Conservation (phyloP, 2,113 vertebrate genomes). For the Sinosuthora webbiana region DNA sequence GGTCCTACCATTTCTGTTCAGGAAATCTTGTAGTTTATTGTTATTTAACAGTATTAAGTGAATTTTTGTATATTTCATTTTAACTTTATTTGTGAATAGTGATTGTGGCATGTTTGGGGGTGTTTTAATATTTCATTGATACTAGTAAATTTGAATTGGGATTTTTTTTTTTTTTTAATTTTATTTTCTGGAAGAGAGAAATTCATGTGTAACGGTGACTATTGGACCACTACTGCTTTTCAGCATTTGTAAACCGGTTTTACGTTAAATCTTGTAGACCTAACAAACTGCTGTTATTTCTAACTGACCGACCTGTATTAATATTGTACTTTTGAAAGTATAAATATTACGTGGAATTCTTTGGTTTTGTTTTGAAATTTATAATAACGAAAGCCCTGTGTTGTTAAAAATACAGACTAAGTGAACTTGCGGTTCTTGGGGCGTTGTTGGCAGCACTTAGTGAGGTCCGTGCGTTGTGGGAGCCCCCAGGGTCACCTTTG, state of each 20-base stretch:
- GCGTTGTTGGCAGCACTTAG: neutral
- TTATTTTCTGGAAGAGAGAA: constrained; percentile 75
- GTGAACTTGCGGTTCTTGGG: constrained; percentile 59
- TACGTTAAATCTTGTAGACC: constrained; percentile 80
- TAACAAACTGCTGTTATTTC: constrained; percentile 86
- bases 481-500: neutral
- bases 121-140: constrained; percentile 85
- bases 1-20: constrained; percentile 85
- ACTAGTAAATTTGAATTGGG: constrained; percentile 75
- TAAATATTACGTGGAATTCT: constrained; percentile 85
- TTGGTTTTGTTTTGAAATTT: constrained; percentile 78
- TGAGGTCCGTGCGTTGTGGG: neutral
- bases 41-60: constrained; percentile 98
- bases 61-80: constrained; percentile 89
- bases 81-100: constrained; percentile 94
- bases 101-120: constrained; percentile 88
- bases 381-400: constrained; percentile 70
- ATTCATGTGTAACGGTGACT: constrained; percentile 78
- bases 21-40: constrained; percentile 86
- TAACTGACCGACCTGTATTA: constrained; percentile 90
- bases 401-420: constrained; percentile 67
- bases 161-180: constrained; percentile 15
- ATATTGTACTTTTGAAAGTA: constrained; percentile 90
- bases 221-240: constrained; percentile 85
- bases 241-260: constrained; percentile 82